Percentiles rank a stretch among this genome's conserved stretches.
Evolutionary conservation across 2,797 vertebrate species (phyloP).

Genomic region (Cyclura pinguis): DNA sequence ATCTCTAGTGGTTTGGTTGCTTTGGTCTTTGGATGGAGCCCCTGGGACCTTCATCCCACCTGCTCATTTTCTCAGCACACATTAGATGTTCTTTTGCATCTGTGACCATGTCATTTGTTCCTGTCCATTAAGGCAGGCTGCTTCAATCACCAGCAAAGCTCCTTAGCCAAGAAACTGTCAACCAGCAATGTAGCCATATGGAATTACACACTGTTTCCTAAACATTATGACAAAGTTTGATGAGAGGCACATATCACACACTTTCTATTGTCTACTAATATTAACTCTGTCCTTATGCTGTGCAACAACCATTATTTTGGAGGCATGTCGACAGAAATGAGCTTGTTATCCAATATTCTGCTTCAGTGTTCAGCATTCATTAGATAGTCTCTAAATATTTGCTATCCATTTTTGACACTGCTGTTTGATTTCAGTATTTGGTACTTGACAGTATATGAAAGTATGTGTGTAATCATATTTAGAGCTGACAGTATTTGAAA

Average conservation of each 20-base stretch:
- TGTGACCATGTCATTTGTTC: conserved; percentile 67
- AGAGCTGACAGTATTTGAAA: not conserved
- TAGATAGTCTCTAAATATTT: not conserved
- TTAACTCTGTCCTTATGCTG: not conserved
- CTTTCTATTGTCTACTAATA: not conserved
- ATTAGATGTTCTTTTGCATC: conserved; percentile 60
- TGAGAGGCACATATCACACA: conserved; percentile 10
- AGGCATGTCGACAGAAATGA: not conserved
- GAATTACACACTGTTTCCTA: conserved; percentile 36
- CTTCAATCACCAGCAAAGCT: conserved; percentile 9
- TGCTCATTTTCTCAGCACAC: conserved; percentile 64
- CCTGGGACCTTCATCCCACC: conserved; percentile 64
- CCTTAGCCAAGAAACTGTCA: conserved; percentile 54
- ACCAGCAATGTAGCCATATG: conserved; percentile 58
- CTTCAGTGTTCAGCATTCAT: not conserved
- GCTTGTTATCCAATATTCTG: not conserved
- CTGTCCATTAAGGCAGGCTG: conserved; percentile 54
- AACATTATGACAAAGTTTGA: conserved; percentile 24
- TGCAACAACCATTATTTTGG: not conserved
- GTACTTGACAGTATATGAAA: not conserved
- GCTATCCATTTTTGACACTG: not conserved
- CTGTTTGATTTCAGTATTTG: not conserved
- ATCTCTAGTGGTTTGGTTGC: conserved; percentile 50
- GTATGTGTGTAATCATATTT: not conserved
- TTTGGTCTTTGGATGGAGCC: conserved; percentile 58